These are phyloP conservation scores for Microdon myrmicae DNA, from an alignment of 2,888 invertebrate genomes.

Conservation along the genomic window DNA sequence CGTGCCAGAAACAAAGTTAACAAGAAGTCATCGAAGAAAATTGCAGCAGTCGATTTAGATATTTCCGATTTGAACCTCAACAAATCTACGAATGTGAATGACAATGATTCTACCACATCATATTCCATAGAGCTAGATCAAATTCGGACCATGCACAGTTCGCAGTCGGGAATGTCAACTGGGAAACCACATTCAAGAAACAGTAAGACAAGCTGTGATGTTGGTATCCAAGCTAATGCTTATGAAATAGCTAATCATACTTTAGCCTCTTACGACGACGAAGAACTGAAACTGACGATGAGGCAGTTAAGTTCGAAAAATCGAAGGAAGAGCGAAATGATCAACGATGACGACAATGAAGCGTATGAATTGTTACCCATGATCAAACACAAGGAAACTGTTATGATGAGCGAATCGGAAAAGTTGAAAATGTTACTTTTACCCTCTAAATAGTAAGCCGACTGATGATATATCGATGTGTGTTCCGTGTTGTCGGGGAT, in stretches of 20 bases:
- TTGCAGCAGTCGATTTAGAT: constrained; percentile 53
- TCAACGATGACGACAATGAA: constrained; percentile 59
- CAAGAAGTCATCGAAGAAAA: constrained; percentile 48
- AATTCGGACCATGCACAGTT: constrained; percentile 65
- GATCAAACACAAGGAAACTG: constrained; percentile 56
- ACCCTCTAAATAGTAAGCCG: constrained; percentile 62
- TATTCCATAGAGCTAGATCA: constrained; percentile 68
- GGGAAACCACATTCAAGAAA: constrained; percentile 68
- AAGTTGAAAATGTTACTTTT: constrained; percentile 67
- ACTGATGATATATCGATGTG: constrained; percentile 19
- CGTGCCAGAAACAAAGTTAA: constrained; percentile 44
- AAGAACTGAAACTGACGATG: constrained; percentile 59
- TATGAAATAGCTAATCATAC: constrained; percentile 69
- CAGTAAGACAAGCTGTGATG: constrained; percentile 70
- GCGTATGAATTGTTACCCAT: constrained; percentile 59
- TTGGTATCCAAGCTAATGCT: constrained; percentile 71
- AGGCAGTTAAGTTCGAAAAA: constrained; percentile 60
- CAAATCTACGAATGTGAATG: constrained; percentile 52
- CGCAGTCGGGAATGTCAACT: constrained; percentile 67
- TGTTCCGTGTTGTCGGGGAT: too few relatives aligned
- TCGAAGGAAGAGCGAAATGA: constrained; percentile 56
- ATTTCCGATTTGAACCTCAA: constrained; percentile 62
- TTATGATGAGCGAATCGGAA: constrained; percentile 66
- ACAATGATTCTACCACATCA: constrained; percentile 60
- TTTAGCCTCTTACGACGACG: constrained; percentile 59